Evolutionary conservation across 2,888 invertebrate species (phyloP), one percentile per base, ranked within the genome.

Genomic region (Omphaloscelis lunosa): DNA sequence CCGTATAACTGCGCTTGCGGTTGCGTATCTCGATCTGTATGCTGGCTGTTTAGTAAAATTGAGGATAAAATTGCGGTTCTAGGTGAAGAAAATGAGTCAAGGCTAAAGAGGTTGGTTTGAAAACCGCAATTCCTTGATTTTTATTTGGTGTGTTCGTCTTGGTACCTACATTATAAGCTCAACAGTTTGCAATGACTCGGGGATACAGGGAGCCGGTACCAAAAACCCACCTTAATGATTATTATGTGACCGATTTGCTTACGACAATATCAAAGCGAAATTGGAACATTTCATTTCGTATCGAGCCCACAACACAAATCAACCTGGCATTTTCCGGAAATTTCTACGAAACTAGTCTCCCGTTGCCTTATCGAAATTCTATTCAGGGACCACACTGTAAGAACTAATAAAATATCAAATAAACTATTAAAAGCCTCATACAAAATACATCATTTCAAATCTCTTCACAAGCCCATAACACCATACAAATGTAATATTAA

Each of bases 1-100:
- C 81, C 73, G 86, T 86, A 81, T 61, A 69, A 62, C 80, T 77
- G 83, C 65, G 66, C 59, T 75, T 69, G 74, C 72, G 68, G 66
- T 69, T 75, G 62, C 61, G 23, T 86, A 82, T 84, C 82, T 81
- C 27, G 86, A 84, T 80, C 77, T 76, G 41, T 27, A 59, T 56
- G 66, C 61, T 61, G 41, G 51, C 58, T 80, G 63, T 86, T 85
- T 82, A 79, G 82, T 72, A 67, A 70, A 73, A 63, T 76, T 17
- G 51, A 58, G 67, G 51, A 63, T 62, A 51, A 63, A 34, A n/a
- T 41, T 8, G 20, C 17, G 58, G 15, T 63, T 29, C 68, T 34
- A 75, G 45, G 73, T 80, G 20, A 80, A 73, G n/a, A n/a, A 45
- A 39, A 39, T 78, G 29, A 72, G 56, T 78, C 80, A 80, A 48